phyloP scores from a whole-genome alignment of 2,797 vertebrate genomes.

The Lepilemur ruficaudatus region DNA sequence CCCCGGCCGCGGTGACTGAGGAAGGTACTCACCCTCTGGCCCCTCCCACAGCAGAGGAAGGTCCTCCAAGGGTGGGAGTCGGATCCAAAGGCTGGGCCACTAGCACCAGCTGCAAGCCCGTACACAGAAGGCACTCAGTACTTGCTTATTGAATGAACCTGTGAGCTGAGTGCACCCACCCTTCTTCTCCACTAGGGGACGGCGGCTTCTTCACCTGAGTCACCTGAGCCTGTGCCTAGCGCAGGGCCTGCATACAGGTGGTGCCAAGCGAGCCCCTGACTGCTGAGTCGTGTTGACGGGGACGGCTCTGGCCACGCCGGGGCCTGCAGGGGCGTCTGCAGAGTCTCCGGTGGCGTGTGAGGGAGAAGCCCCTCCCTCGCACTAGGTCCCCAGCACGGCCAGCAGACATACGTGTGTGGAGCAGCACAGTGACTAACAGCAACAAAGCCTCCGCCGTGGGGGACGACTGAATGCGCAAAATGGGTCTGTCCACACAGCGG shows the following conservation, averaged over 20 bases:
- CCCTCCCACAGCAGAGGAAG: neutral
- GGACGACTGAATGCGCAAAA: fast-evolving
- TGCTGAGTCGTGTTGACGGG: neutral
- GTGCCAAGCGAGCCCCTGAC: neutral
- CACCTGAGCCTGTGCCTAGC: neutral
- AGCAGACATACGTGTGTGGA: fast-evolving
- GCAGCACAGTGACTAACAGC: fast-evolving
- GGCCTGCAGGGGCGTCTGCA: fast-evolving
- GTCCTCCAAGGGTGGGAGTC: neutral
- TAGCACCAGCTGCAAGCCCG: neutral
- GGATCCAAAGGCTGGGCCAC: neutral
- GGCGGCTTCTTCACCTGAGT: too few relatives aligned
- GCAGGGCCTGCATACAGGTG: fast-evolving
- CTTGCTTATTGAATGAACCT: fast-evolving
- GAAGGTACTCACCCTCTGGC: neutral
- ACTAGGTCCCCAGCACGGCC: fast-evolving
- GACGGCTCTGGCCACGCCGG: fast-evolving
- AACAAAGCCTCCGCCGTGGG: fast-evolving
- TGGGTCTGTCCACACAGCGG: fast-evolving
- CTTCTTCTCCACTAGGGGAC: neutral
- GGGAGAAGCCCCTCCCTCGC: fast-evolving
- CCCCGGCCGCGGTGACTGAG: neutral
- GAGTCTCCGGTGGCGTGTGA: fast-evolving
- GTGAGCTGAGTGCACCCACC: neutral
- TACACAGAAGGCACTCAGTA: neutral